Conservation (phyloP, 2,888 invertebrate species). For the Andricus curvator region DNA sequence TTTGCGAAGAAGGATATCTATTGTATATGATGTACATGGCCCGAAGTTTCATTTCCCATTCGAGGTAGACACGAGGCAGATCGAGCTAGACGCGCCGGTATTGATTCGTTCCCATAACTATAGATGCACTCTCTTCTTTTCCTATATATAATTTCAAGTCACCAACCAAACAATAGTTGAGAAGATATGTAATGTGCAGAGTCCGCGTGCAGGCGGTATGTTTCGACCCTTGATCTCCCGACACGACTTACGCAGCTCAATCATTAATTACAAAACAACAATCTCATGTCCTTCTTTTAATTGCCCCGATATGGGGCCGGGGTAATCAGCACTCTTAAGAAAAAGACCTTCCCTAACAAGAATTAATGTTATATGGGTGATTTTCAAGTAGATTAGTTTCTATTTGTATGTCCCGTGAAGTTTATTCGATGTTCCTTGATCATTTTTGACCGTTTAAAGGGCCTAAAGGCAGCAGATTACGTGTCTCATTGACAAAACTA, state of each 20-base stretch:
- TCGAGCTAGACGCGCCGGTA: slow-evolving; percentile 61
- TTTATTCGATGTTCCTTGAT: too few relatives aligned
- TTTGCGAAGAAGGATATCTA: too few relatives aligned
- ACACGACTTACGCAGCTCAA: not conserved
- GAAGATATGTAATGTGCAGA: not conserved
- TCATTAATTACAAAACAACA: not conserved
- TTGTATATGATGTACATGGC: not conserved
- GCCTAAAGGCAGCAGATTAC: too few relatives aligned
- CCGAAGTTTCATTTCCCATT: slow-evolving; percentile 59
- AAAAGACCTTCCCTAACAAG: not conserved
- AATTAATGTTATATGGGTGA: not conserved
- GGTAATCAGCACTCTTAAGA: not conserved
- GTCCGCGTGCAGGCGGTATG: not conserved
- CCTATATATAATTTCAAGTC: slow-evolving; percentile 11
- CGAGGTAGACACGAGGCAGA: slow-evolving; percentile 55
- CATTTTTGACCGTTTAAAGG: too few relatives aligned
- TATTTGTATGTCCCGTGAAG: too few relatives aligned
- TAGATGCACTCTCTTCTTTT: slow-evolving; percentile 45
- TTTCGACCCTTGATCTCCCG: slow-evolving; percentile 18
- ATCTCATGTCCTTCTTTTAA: not conserved
- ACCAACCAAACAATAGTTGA: not conserved
- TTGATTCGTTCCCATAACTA: slow-evolving; percentile 63
- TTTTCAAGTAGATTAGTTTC: too few relatives aligned
- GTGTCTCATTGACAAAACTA: too few relatives aligned
- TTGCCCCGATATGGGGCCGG: not conserved